Conservation (phyloP, 2,797 vertebrate genomes). For the Manis javanica region DNA sequence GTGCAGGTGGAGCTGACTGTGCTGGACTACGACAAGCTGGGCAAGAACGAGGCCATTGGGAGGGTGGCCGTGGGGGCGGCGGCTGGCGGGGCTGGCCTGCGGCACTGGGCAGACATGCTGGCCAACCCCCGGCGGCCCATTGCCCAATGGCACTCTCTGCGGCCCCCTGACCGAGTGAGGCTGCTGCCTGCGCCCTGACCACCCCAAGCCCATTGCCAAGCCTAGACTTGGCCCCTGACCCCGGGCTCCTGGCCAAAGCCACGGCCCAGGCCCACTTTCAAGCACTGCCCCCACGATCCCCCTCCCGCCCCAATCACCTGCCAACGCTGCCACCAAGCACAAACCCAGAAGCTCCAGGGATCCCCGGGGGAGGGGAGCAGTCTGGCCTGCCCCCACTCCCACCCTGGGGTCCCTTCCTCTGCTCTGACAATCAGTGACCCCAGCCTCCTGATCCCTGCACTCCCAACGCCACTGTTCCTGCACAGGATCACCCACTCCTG, state of each 20-base stretch:
- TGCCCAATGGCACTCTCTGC: conserved; percentile 94
- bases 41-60: conserved; percentile 95
- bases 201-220: conserved; percentile 31
- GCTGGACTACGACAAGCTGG: conserved; percentile 95
- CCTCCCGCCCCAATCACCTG: background rate
- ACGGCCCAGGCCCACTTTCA: background rate
- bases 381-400: background rate
- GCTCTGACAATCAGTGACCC: conserved; percentile 65
- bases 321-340: background rate
- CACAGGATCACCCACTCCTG: background rate
- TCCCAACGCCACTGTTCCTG: background rate
- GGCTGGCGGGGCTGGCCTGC: conserved; percentile 91
- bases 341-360: background rate
- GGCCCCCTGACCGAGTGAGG: conserved; percentile 92
- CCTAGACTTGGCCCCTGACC: background rate
- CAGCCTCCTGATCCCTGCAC: background rate
- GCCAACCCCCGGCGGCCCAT: conserved; percentile 94
- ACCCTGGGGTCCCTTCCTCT: background rate
- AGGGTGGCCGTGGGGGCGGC: conserved; percentile 93
- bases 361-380: background rate
- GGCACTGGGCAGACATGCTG: conserved; percentile 96
- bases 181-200: conserved; percentile 82
- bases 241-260: background rate
- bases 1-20: conserved; percentile 95
- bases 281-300: background rate